Evolutionary conservation across 2,113 vertebrate species (phyloP).

Genomic region (Eubucco bourcierii): DNA sequence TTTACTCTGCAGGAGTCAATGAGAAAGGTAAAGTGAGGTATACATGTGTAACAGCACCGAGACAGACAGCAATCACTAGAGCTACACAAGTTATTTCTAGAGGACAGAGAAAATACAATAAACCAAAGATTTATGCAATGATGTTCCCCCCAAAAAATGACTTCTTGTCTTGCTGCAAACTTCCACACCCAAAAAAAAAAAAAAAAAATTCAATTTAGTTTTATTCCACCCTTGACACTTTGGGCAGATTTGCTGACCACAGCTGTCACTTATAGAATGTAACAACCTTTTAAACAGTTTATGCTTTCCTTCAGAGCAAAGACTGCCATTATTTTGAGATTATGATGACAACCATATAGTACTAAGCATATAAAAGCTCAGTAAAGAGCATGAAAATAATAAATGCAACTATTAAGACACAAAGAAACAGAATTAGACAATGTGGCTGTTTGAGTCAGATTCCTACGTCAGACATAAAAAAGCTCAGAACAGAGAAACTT

Average conservation of each 20-base stretch:
- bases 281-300: not conserved
- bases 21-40: not conserved
- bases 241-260: not conserved
- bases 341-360: not conserved
- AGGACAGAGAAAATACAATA: not conserved
- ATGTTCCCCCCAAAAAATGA: not conserved
- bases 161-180: not conserved
- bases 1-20: constrained; percentile 17
- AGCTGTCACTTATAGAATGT: not conserved
- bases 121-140: not conserved
- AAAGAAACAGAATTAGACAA: not conserved
- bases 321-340: not conserved
- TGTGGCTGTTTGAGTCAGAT: no score
- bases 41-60: not conserved
- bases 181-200: not conserved
- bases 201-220: not conserved
- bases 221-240: not conserved
- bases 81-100: not conserved
- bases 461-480: no score
- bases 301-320: not conserved
- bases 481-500: no score
- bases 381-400: not conserved
- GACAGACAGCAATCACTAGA: not conserved
- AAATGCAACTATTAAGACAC: not conserved
- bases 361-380: not conserved